Percentiles rank a stretch among this genome's conserved stretches.
Conservation (phyloP, 1,140 invertebrate species). For the Trachelipus rathkii region DNA sequence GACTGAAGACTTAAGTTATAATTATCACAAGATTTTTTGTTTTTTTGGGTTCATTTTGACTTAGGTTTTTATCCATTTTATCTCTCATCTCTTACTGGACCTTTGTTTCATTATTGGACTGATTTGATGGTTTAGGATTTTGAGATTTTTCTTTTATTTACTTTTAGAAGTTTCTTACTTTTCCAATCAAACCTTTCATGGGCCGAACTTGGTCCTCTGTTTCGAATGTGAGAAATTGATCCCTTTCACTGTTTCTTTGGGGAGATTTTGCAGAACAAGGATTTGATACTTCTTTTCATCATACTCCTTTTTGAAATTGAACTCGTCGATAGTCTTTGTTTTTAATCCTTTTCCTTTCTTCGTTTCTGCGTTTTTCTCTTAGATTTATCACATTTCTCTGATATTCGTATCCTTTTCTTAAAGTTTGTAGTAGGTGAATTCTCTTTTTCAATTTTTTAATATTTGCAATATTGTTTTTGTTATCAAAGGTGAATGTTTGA, state of each 20-base stretch:
- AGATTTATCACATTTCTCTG: slow-evolving; percentile 30
- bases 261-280: slow-evolving; percentile 17
- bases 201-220: slow-evolving; percentile 42
- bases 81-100: too few relatives aligned
- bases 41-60: too few relatives aligned
- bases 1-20: not conserved
- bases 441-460: too few relatives aligned
- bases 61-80: too few relatives aligned
- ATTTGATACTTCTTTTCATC: not conserved
- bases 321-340: slow-evolving; percentile 6
- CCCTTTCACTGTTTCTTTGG: slow-evolving; percentile 29
- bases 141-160: slow-evolving; percentile 28
- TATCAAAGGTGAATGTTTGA: too few relatives aligned
- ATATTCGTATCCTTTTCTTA: slow-evolving; percentile 30
- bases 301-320: not conserved
- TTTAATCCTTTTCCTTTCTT: slow-evolving; percentile 32
- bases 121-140: slow-evolving; percentile 17
- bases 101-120: too few relatives aligned
- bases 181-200: slow-evolving; percentile 41
- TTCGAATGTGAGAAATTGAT: slow-evolving; percentile 41
- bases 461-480: too few relatives aligned
- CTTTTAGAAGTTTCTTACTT: slow-evolving; percentile 31
- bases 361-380: slow-evolving; percentile 37
- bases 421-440: slow-evolving; percentile 21
- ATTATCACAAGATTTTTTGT: too few relatives aligned